Conservation (phyloP, 2,113 vertebrate genomes). For the Clarias magur region DNA sequence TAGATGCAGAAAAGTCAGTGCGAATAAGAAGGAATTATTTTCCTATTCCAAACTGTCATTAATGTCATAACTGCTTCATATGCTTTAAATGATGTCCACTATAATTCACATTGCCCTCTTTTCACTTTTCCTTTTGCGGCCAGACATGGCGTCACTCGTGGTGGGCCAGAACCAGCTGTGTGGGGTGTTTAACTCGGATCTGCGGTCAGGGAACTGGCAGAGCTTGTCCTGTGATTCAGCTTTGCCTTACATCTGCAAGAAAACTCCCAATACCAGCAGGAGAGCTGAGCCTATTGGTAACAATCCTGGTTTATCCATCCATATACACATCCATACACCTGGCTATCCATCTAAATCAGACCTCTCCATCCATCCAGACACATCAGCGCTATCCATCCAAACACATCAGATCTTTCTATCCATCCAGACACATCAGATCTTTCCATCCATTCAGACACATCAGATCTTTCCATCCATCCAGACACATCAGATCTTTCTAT, state of each 20-base stretch:
- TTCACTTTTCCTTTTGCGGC: neutral
- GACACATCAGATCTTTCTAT: neutral
- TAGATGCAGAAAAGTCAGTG: neutral
- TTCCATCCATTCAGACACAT: neutral
- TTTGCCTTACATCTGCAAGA: slow-evolving; percentile 91
- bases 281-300: slow-evolving; percentile 78
- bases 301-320: slow-evolving; percentile 32
- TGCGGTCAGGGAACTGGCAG: slow-evolving; percentile 73
- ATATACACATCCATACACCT: neutral
- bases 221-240: slow-evolving; percentile 79
- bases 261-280: slow-evolving; percentile 74
- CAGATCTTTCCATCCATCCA: neutral
- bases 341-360: neutral
- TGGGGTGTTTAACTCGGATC: slow-evolving; percentile 77
- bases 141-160: slow-evolving; percentile 63
- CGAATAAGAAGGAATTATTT: neutral
- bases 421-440: neutral
- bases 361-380: neutral
- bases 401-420: neutral
- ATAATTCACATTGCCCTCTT: neutral
- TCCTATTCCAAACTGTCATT: neutral
- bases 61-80: neutral
- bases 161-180: slow-evolving; percentile 74
- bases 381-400: neutral
- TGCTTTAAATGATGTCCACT: neutral